phyloP scores from a whole-genome alignment of 2,113 vertebrate species.

The Silurus glanis region DNA sequence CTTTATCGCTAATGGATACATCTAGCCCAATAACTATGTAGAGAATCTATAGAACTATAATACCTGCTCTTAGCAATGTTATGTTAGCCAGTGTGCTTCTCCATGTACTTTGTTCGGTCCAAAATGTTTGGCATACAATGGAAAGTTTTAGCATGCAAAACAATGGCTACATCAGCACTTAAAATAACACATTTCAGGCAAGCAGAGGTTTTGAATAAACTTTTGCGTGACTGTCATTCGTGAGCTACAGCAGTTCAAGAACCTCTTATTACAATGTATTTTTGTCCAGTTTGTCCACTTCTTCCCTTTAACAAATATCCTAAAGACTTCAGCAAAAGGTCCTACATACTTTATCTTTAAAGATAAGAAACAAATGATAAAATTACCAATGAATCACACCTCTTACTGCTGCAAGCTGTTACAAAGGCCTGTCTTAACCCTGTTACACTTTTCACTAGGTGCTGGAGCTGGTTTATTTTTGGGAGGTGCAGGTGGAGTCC shows the following conservation, averaged over 20 bases:
- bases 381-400: neutral
- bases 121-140: neutral
- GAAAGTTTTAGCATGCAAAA: neutral
- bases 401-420: neutral
- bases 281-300: neutral
- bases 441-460: constrained; percentile 7
- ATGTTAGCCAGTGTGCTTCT: neutral
- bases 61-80: neutral
- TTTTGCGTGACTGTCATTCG: neutral
- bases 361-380: neutral
- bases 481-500: constrained; percentile 22
- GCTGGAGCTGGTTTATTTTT: constrained; percentile 30
- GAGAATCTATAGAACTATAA: neutral
- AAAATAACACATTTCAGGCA: neutral
- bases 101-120: neutral
- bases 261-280: neutral
- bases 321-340: too few relatives aligned
- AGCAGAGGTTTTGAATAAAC: neutral
- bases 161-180: neutral
- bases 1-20: neutral
- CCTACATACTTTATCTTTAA: neutral
- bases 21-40: neutral
- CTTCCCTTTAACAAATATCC: neutral
- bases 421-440: neutral
- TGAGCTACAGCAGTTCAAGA: neutral